Conservation (phyloP, 2,888 invertebrate species). For the Agriopis leucophaearia region DNA sequence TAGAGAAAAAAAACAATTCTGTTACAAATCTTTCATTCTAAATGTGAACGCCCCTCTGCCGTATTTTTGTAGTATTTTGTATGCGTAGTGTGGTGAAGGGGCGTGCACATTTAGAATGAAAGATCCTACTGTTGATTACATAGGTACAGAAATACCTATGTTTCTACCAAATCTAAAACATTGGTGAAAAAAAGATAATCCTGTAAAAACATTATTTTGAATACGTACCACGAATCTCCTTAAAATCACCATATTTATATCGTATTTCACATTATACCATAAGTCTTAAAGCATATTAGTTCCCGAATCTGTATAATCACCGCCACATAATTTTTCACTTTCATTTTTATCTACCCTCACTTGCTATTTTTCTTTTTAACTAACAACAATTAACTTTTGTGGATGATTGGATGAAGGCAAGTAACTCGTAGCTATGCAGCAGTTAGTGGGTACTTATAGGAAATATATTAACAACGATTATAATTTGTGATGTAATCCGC, state of each 20-base stretch:
- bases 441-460: not conserved
- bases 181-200: too few species aligned
- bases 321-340: conserved; percentile 27
- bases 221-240: conserved; percentile 74
- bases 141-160: too few species aligned
- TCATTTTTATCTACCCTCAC: conserved; percentile 42
- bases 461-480: not conserved
- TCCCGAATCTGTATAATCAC: conserved; percentile 23
- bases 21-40: too few species aligned
- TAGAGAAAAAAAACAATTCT: too few species aligned
- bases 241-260: conserved; percentile 74
- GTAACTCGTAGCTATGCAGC: not conserved
- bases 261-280: conserved; percentile 60
- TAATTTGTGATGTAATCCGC: too few species aligned
- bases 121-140: too few species aligned
- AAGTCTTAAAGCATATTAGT: conserved; percentile 44
- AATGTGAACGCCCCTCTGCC: too few species aligned
- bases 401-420: conserved; percentile 25
- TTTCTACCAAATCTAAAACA: too few species aligned
- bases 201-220: not conserved
- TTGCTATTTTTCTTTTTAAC: conserved; percentile 9
- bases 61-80: too few species aligned
- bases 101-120: too few species aligned
- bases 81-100: too few species aligned
- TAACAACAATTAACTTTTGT: conserved; percentile 5